Conservation (phyloP, 2,888 invertebrate genomes). For the Bellardia bayeri region DNA sequence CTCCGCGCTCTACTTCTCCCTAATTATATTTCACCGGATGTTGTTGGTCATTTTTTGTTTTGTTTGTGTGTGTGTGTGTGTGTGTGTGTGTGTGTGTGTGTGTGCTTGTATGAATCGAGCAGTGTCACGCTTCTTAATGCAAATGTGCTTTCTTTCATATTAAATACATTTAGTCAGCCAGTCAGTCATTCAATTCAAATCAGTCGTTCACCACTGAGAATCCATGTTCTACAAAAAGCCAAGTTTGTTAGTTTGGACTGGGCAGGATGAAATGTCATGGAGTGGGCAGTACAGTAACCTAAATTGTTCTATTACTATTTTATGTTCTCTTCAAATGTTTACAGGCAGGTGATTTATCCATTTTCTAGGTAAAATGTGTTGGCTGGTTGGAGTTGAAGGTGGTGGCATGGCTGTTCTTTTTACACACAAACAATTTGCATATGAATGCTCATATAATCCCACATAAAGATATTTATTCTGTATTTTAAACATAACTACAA, state of each 20-base stretch:
- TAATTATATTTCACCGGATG: slow-evolving; percentile 72
- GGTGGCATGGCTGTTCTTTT: slow-evolving; percentile 11
- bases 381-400: neutral
- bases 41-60: slow-evolving; percentile 72
- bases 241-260: slow-evolving; percentile 38
- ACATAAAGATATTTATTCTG: slow-evolving; percentile 59
- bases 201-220: slow-evolving; percentile 26
- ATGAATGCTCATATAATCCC: slow-evolving; percentile 63
- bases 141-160: slow-evolving; percentile 61
- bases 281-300: slow-evolving; percentile 54
- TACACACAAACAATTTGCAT: slow-evolving; percentile 58
- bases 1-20: slow-evolving; percentile 46
- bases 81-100: slow-evolving; percentile 30
- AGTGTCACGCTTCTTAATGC: slow-evolving; percentile 72
- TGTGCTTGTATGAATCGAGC: slow-evolving; percentile 51
- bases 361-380: slow-evolving; percentile 40
- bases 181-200: slow-evolving; percentile 27
- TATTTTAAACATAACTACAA: slow-evolving; percentile 14
- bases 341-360: slow-evolving; percentile 71
- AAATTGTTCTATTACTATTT: slow-evolving; percentile 64
- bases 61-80: neutral
- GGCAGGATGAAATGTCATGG: neutral
- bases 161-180: slow-evolving; percentile 31
- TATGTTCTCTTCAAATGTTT: slow-evolving; percentile 57
- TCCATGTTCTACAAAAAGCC: slow-evolving; percentile 47